phyloP scores from a whole-genome alignment of 2,888 invertebrate genomes.

The Dugesia japonica region DNA sequence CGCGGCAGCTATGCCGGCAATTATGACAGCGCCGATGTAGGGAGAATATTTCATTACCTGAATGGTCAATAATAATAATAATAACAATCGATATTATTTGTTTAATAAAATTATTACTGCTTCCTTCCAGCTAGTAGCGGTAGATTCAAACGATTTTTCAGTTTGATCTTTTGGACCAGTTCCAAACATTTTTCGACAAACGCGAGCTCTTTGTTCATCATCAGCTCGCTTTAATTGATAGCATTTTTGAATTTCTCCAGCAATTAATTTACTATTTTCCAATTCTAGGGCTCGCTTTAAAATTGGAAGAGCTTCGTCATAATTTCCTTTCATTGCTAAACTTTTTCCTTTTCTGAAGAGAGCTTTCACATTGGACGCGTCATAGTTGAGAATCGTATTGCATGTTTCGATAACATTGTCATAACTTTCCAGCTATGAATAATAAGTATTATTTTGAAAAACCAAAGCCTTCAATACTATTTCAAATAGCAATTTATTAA shows the following conservation, averaged over 20 bases:
- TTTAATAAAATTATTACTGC: neutral
- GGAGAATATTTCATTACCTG: neutral
- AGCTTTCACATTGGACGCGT: neutral
- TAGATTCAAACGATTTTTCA: neutral
- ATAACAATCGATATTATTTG: neutral
- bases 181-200: neutral
- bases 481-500: no score
- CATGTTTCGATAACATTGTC: slow-evolving; percentile 20
- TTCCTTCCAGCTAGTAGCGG: neutral
- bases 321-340: neutral
- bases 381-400: slow-evolving; percentile 7
- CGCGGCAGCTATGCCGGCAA: neutral
- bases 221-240: slow-evolving; percentile 13
- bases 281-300: neutral
- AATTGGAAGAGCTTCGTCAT: neutral
- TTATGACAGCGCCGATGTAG: neutral
- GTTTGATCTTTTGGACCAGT: neutral
- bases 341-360: slow-evolving; percentile 1
- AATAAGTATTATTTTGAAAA: neutral
- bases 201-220: neutral
- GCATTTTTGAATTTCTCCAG: neutral
- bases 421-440: neutral
- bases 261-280: slow-evolving; percentile 14
- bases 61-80: neutral
- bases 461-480: no score